A percentile compares a stretch with the other conserved stretches of the same genome.
phyloP scores from a whole-genome alignment of 2,113 vertebrate genomes.

The Cygnus buccinator region DNA sequence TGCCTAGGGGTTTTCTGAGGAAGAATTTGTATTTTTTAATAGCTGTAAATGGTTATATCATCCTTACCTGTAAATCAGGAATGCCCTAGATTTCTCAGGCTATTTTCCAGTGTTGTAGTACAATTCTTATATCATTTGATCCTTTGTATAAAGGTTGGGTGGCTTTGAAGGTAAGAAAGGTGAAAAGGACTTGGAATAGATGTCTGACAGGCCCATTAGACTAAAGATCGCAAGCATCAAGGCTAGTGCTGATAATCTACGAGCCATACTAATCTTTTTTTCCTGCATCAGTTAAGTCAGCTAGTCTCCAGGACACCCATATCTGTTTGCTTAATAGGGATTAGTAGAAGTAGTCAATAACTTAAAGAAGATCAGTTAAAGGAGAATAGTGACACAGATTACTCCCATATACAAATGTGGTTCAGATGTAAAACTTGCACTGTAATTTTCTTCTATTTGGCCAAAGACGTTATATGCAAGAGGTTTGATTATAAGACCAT shows the following conservation, averaged over 20 bases:
- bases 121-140: background rate
- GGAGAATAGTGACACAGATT: background rate
- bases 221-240: background rate
- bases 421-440: background rate
- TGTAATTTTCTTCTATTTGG: background rate
- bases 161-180: background rate
- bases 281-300: background rate
- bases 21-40: background rate
- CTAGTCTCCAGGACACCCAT: background rate
- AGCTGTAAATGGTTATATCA: background rate
- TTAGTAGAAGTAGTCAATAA: background rate
- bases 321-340: background rate
- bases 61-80: background rate
- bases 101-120: background rate
- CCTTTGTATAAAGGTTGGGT: background rate
- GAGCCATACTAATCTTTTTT: background rate
- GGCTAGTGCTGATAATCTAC: background rate
- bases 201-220: background rate
- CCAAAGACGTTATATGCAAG: background rate
- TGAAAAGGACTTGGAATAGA: background rate
- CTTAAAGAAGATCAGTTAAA: background rate
- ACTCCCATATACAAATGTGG: background rate
- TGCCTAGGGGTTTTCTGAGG: background rate
- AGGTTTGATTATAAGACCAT: constrained; percentile 16
- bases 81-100: background rate